Evolutionary conservation across 2,888 invertebrate genomes (phyloP).

Genomic region (Sepioteuthis lessoniana): DNA sequence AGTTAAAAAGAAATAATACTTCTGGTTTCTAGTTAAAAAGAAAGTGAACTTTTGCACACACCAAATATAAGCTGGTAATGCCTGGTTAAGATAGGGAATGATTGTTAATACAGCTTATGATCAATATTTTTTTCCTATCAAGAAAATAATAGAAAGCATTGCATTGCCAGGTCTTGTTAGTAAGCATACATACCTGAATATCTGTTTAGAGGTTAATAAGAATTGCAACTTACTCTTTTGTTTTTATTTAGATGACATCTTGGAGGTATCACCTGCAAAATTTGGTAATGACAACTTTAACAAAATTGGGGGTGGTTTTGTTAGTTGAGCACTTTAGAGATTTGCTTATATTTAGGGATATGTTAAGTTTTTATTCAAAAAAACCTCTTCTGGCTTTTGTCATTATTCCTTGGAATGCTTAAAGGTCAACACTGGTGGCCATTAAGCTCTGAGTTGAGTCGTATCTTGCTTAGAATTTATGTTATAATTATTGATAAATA

Average conservation of each 20-base stretch:
- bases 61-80: too few relatives aligned
- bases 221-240: neutral
- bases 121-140: slow-evolving; percentile 73
- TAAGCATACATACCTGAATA: slow-evolving; percentile 9
- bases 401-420: too few relatives aligned
- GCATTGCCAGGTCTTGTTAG: neutral
- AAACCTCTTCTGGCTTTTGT: too few relatives aligned
- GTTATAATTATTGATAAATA: too few relatives aligned
- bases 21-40: too few relatives aligned
- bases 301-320: neutral
- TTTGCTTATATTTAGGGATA: too few relatives aligned
- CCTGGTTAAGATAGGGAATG: neutral
- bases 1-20: too few relatives aligned
- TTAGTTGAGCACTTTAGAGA: neutral
- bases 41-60: too few relatives aligned
- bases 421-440: too few relatives aligned
- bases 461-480: too few relatives aligned
- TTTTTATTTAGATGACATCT: neutral
- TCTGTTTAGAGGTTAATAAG: neutral
- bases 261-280: neutral
- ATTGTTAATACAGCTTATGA: neutral
- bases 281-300: neutral
- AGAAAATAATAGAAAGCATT: slow-evolving; percentile 75
- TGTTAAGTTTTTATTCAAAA: too few relatives aligned
- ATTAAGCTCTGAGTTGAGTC: too few relatives aligned